Evolutionary conservation across 2,797 vertebrate species (phyloP).

Genomic region (Bovichtus diacanthus): DNA sequence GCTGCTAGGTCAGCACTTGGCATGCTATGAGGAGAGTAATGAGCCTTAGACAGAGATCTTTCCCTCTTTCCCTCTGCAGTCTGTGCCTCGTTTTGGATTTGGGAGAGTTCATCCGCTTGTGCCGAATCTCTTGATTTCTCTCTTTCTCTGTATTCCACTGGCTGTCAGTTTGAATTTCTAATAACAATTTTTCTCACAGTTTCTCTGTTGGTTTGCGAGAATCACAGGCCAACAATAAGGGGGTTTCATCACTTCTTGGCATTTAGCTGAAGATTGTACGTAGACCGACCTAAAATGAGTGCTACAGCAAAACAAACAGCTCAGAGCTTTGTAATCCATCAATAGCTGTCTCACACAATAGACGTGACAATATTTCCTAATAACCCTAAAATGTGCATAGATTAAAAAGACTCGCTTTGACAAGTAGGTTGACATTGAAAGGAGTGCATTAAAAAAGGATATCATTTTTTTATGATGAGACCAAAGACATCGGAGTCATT

Average conservation of each 20-base stretch:
- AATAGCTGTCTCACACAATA: not conserved
- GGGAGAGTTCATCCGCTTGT: slow-evolving; percentile 23
- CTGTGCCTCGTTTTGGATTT: slow-evolving; percentile 60
- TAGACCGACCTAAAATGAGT: slow-evolving; percentile 4
- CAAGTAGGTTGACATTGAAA: slow-evolving; percentile 2
- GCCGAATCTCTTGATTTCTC: slow-evolving; percentile 31
- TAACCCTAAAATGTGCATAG: not conserved
- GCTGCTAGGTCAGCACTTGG: slow-evolving; percentile 81
- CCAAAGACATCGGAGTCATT: not conserved
- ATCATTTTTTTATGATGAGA: not conserved
- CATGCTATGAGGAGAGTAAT: slow-evolving; percentile 73
- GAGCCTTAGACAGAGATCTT: slow-evolving; percentile 71
- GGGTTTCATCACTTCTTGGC: slow-evolving; percentile 8
- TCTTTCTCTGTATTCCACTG: slow-evolving; percentile 15
- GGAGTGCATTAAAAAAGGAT: slow-evolving; percentile 3
- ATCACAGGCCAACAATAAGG: not conserved
- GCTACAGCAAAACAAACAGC: slow-evolving; percentile 16
- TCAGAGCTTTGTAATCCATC: not conserved
- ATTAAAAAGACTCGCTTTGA: not conserved
- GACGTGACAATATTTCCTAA: not conserved
- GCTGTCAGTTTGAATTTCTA: slow-evolving; percentile 10
- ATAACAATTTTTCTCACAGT: slow-evolving; percentile 1
- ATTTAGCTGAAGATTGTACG: not conserved
- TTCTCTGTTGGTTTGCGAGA: not conserved
- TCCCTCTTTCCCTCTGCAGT: slow-evolving; percentile 42